Evolutionary conservation across 2,797 vertebrate species (phyloP).

Genomic region (Emydoidea blandingii): DNA sequence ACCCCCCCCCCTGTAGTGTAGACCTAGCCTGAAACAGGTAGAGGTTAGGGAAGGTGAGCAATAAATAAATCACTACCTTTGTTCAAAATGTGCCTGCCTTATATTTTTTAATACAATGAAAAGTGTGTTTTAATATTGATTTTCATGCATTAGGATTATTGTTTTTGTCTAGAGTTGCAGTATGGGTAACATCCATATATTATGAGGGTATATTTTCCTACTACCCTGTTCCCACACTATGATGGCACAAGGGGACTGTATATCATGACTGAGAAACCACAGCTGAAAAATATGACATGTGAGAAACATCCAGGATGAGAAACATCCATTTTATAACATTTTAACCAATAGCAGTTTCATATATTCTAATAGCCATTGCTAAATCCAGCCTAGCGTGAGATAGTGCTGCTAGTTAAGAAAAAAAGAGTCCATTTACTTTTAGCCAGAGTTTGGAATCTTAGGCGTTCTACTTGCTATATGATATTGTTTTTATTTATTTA

Average conservation of each 20-base stretch:
- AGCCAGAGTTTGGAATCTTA: background rate
- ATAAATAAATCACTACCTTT: background rate
- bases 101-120: background rate
- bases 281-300: background rate
- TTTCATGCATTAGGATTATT: background rate
- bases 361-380: slow-evolving; percentile 19
- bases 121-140: background rate
- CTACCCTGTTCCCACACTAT: background rate
- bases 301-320: background rate
- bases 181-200: background rate
- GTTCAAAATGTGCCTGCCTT: background rate
- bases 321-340: slow-evolving; percentile 15
- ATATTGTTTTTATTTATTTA: background rate
- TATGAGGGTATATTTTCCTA: background rate
- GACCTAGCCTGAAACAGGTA: background rate
- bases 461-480: background rate
- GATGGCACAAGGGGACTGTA: background rate
- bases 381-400: background rate
- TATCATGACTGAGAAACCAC: background rate
- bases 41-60: background rate
- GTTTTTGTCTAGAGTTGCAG: background rate
- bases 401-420: background rate
- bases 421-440: background rate
- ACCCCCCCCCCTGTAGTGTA: too few species aligned
- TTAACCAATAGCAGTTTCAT: slow-evolving; percentile 7